Conservation (phyloP, 2,888 invertebrate species). For the Sepioteuthis lessoniana region DNA sequence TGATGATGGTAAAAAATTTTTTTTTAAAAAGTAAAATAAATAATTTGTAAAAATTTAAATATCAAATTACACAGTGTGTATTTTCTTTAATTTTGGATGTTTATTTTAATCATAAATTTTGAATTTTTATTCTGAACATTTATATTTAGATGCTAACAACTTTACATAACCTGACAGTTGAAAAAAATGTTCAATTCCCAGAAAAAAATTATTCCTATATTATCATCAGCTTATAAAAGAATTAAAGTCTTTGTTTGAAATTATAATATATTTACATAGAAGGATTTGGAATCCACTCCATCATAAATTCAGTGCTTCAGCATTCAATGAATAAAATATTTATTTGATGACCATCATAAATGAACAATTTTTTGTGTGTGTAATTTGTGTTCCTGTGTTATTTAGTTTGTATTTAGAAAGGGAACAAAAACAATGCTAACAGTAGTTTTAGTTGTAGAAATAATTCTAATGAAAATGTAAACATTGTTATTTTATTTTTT, state of each 20-base stretch:
- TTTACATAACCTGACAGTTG: neutral
- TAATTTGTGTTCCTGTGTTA: neutral
- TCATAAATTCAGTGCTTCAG: neutral
- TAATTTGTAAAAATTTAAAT: neutral
- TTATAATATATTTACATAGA: too few relatives aligned
- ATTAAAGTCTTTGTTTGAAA: too few relatives aligned
- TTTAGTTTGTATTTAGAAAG: neutral
- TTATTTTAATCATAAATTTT: neutral
- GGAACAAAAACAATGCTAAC: neutral
- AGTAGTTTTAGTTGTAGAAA: neutral
- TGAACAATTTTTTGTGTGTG: neutral
- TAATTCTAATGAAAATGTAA: neutral
- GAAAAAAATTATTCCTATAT: neutral
- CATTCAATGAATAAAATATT: neutral
- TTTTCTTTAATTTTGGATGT: too few relatives aligned
- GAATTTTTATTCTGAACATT: neutral
- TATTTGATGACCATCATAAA: neutral
- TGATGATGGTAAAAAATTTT: neutral
- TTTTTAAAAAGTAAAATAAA: neutral
- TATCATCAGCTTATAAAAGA: neutral
- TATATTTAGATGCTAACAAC: neutral
- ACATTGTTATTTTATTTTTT: neutral
- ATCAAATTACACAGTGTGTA: neutral
- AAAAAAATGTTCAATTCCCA: neutral
- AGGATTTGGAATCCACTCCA: neutral